A percentile compares a stretch with the other conserved stretches of the same genome.
phyloP scores from a whole-genome alignment of 2,797 vertebrate genomes.

The Sebastolobus altivelis region DNA sequence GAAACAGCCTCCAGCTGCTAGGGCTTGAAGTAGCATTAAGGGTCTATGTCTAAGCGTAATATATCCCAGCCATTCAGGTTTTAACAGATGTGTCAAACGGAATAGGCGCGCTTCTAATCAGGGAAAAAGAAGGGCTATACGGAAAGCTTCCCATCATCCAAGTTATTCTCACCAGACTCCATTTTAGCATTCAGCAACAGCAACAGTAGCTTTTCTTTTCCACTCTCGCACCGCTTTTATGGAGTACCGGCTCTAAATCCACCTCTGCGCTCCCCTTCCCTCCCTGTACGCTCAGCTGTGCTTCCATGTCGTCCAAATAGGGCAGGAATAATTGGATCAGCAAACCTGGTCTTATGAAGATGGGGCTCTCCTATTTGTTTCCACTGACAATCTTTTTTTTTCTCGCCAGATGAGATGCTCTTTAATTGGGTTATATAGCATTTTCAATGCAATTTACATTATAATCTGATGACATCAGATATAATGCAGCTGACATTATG shows the following conservation, averaged over 20 bases:
- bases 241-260: conserved; percentile 71
- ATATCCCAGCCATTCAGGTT: conserved; percentile 7
- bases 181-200: conserved; percentile 70
- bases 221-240: conserved; percentile 61
- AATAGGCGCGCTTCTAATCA: conserved; percentile 13
- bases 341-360: conserved; percentile 60
- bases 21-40: conserved; percentile 63
- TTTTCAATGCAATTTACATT: conserved; percentile 64
- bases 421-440: conserved; percentile 61
- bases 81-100: conserved; percentile 39
- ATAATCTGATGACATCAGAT: conserved; percentile 56
- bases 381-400: conserved; percentile 41
- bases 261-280: conserved; percentile 58
- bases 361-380: conserved; percentile 54
- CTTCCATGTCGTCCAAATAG: conserved; percentile 70
- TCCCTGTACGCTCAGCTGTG: conserved; percentile 55
- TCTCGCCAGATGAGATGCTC: conserved; percentile 46
- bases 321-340: conserved; percentile 76
- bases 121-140: not conserved
- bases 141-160: conserved; percentile 57
- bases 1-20: conserved; percentile 73
- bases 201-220: conserved; percentile 45
- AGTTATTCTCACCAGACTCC: conserved; percentile 51
- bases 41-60: not conserved
- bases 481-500: conserved; percentile 51